Evolutionary conservation across 2,888 invertebrate genomes (phyloP), one percentile per base, ranked within the genome.

Genomic region (Caradrina clavipalpis): DNA sequence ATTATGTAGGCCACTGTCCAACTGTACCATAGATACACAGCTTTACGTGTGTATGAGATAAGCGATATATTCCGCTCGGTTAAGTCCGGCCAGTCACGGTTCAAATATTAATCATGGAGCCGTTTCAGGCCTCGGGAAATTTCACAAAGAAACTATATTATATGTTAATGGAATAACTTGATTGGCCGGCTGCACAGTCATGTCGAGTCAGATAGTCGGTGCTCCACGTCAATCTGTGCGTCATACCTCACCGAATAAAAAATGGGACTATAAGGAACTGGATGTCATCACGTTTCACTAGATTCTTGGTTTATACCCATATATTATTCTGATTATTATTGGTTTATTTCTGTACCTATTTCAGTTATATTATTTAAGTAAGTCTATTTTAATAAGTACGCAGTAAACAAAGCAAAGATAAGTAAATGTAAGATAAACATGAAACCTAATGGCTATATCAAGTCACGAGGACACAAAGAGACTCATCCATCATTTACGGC

Each of bases 401-500:
- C n/a, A 57, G 42, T 53, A 66, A 70, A 60, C 54, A 71, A 50
- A 72, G 51, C 51, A 56, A 57, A 74, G 47, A 69, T 80, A 70
- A 61, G 66, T 57, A 61, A 81, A 75, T 78, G 81, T 60, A 69
- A 49, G 53, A 65, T 60, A 75, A 70, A 63, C 58, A 82, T 81
- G 80, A 64, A 51, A 67, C 50, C 86, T 92, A 93, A 93, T 92
- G 89, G 91, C 85, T 72, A 84, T 89, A 89, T 89, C 90, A 77
- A 87, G 89, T 90, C 89, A 80, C 87, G 75, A 78, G 80, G 79
- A 84, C 85, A 89, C 87, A 88, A 87, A 87, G 81, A 82, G 73
- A 80, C 81, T 79, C 91, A 95, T 95, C 95, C 87, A 95, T 95
- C 95, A 95, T 88, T 93, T 89, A 92, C 87, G 80, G 91, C 87